Evolutionary conservation across 2,797 vertebrate genomes (phyloP).

Genomic region (Sternarchorhynchus goeldii): DNA sequence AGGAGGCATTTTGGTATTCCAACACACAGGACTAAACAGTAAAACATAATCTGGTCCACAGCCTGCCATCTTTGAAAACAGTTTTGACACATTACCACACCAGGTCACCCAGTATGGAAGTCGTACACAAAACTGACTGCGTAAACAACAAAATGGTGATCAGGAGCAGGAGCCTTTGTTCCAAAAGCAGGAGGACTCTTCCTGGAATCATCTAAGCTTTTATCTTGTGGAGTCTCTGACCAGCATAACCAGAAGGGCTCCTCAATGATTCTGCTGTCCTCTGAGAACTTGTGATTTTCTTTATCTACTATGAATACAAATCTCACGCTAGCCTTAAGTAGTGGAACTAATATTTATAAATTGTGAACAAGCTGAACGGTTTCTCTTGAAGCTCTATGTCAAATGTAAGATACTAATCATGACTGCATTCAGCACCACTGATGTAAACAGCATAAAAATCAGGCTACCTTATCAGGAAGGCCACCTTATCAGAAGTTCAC

Average conservation of each 20-base stretch:
- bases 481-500: slow-evolving; percentile 47
- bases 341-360: not conserved
- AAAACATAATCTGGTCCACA: slow-evolving; percentile 43
- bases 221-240: too few relatives aligned
- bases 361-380: too few relatives aligned
- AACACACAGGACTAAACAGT: slow-evolving; percentile 51
- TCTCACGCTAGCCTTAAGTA: not conserved
- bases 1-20: slow-evolving; percentile 51
- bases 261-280: not conserved
- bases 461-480: not conserved
- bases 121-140: not conserved
- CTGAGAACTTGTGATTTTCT: not conserved
- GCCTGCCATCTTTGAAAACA: slow-evolving; percentile 51
- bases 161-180: not conserved
- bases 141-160: not conserved
- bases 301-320: not conserved
- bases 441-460: slow-evolving; percentile 31
- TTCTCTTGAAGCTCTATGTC: slow-evolving; percentile 54
- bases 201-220: not conserved
- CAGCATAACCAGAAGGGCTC: not conserved
- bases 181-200: not conserved
- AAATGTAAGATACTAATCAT: slow-evolving; percentile 54
- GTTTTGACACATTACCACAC: slow-evolving; percentile 15
- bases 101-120: not conserved
- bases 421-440: slow-evolving; percentile 26